A percentile compares a stretch with the other conserved stretches of the same genome.
These are phyloP conservation scores for Nicator chloris DNA, from an alignment of 2,113 vertebrate species.

Conservation along the genomic window DNA sequence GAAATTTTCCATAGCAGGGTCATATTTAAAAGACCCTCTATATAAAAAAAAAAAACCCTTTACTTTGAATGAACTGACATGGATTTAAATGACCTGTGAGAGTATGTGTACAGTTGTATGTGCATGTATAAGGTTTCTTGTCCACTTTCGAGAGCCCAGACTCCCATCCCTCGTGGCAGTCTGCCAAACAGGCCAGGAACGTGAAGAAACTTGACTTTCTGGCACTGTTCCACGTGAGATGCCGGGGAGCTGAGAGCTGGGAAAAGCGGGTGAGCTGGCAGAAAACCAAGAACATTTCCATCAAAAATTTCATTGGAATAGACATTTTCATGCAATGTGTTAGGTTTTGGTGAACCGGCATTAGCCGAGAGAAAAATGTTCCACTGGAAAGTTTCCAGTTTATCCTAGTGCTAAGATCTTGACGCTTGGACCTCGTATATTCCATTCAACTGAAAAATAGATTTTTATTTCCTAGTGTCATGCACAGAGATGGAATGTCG, in stretches of 20 bases:
- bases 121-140: constrained; percentile 68
- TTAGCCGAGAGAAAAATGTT: constrained; percentile 63
- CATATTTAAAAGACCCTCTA: constrained; percentile 36
- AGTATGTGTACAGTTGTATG: constrained; percentile 47
- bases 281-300: constrained; percentile 45
- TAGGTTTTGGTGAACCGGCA: constrained; percentile 50
- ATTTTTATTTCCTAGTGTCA: constrained; percentile 20
- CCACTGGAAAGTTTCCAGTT: constrained; percentile 51
- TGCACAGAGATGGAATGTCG: neutral
- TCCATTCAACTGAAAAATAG: constrained; percentile 7
- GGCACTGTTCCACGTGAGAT: constrained; percentile 6
- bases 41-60: neutral
- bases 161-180: constrained; percentile 46
- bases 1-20: constrained; percentile 37
- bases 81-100: constrained; percentile 68
- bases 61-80: constrained; percentile 60
- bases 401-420: neutral
- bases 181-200: constrained; percentile 51
- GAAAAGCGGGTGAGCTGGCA: constrained; percentile 49
- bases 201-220: constrained; percentile 56
- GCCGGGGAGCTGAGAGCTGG: constrained; percentile 40
- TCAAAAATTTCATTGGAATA: constrained; percentile 64
- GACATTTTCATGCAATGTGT: constrained; percentile 58
- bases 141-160: constrained; percentile 54
- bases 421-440: neutral